Conservation (phyloP, 2,888 invertebrate species). For the Amaurobius ferox region DNA sequence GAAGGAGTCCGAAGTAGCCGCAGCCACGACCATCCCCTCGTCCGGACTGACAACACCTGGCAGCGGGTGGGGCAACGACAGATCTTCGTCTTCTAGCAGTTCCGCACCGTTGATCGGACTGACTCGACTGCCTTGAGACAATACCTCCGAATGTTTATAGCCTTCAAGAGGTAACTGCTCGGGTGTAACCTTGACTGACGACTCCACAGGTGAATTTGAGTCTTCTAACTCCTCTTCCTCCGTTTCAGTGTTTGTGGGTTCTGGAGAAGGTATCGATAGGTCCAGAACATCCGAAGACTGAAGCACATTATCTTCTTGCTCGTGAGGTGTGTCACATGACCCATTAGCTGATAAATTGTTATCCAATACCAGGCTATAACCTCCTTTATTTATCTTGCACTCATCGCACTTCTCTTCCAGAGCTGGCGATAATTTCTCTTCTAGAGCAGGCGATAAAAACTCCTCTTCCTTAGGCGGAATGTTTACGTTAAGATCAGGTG, state of each 20-base stretch:
- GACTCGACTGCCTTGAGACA: slow-evolving; percentile 63
- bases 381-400: slow-evolving; percentile 39
- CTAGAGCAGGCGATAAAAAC: slow-evolving; percentile 27
- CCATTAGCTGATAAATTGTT: slow-evolving; percentile 61
- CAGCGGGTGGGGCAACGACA: slow-evolving; percentile 8
- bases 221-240: neutral
- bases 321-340: slow-evolving; percentile 37
- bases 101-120: slow-evolving; percentile 28
- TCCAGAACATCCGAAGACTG: neutral
- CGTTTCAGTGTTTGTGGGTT: neutral
- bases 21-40: slow-evolving; percentile 55
- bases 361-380: slow-evolving; percentile 41
- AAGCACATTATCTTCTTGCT: slow-evolving; percentile 9
- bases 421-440: slow-evolving; percentile 37
- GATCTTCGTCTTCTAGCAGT: slow-evolving; percentile 23
- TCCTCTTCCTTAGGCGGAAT: slow-evolving; percentile 25
- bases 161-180: slow-evolving; percentile 56
- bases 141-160: slow-evolving; percentile 49
- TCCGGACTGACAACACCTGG: slow-evolving; percentile 28
- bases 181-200: slow-evolving; percentile 48
- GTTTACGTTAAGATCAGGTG: slow-evolving; percentile 17
- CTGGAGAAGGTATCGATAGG: neutral
- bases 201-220: neutral
- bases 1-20: neutral
- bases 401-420: slow-evolving; percentile 32